Percentiles rank a stretch among this genome's conserved stretches.
Conservation (phyloP, 1,140 invertebrate genomes). For the Drosophila baimaii region DNA sequence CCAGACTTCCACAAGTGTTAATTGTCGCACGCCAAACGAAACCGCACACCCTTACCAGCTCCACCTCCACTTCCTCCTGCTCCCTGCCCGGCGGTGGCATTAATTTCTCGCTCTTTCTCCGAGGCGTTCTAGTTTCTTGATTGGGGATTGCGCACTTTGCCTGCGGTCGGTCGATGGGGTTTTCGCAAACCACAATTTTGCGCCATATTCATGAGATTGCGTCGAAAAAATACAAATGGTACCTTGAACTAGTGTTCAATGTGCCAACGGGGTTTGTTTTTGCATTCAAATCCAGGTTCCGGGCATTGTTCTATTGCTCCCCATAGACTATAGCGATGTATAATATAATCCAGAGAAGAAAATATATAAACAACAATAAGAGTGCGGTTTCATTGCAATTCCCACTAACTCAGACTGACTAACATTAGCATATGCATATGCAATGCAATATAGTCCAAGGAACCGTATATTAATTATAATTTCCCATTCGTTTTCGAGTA, state of each 20-base stretch:
- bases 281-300: slow-evolving; percentile 26
- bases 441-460: neutral
- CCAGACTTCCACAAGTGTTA: slow-evolving; percentile 63
- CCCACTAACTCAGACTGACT: slow-evolving; percentile 4
- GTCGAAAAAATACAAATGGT: slow-evolving; percentile 16
- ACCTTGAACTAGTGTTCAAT: slow-evolving; percentile 48
- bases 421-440: slow-evolving; percentile 12
- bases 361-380: slow-evolving; percentile 6
- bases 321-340: neutral
- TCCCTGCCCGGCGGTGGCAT: neutral
- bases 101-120: slow-evolving; percentile 9
- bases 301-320: slow-evolving; percentile 19
- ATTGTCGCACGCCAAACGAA: slow-evolving; percentile 48
- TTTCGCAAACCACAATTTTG: slow-evolving; percentile 31
- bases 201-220: slow-evolving; percentile 18
- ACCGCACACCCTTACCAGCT: slow-evolving; percentile 16
- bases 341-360: neutral
- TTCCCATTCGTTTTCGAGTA: slow-evolving; percentile 18
- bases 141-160: slow-evolving; percentile 36
- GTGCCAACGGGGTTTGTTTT: slow-evolving; percentile 17
- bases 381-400: slow-evolving; percentile 8
- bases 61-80: neutral
- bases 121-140: slow-evolving; percentile 34
- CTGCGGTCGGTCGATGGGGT: slow-evolving; percentile 15
- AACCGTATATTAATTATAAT: neutral